Conservation (phyloP, 2,888 invertebrate genomes). For the Plagiodera versicolora region DNA sequence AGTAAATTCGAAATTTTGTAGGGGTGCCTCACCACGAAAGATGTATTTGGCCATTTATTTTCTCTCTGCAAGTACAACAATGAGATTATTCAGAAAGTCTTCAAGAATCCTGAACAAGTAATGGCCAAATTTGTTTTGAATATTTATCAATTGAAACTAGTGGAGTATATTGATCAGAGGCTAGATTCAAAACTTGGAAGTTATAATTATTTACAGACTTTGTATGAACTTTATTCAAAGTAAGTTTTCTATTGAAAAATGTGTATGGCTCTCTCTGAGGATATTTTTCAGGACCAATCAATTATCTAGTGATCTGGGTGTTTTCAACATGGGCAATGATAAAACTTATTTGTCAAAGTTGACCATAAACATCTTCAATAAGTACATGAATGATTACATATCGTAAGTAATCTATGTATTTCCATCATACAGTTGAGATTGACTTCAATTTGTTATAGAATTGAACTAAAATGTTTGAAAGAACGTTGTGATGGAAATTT, state of each 20-base stretch:
- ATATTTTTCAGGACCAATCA: conserved; percentile 66
- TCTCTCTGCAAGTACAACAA: conserved; percentile 88
- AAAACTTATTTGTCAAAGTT: conserved; percentile 76
- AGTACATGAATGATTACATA: conserved; percentile 77
- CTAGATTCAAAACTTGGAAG: conserved; percentile 80
- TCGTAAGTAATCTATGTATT: conserved; percentile 55
- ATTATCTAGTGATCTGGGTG: conserved; percentile 71
- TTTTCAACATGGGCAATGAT: conserved; percentile 78
- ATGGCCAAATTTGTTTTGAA: conserved; percentile 98
- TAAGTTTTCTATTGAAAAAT: conserved; percentile 53
- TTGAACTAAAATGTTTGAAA: conserved; percentile 77
- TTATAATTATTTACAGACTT: conserved; percentile 84
- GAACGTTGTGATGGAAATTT: conserved; percentile 76
- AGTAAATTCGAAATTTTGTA: conserved; percentile 53
- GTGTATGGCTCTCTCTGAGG: no score
- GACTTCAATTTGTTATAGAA: conserved; percentile 45
- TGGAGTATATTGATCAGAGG: conserved; percentile 82
- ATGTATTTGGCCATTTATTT: conserved; percentile 87
- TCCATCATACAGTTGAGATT: conserved; percentile 3
- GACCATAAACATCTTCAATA: conserved; percentile 78
- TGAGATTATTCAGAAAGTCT: conserved; percentile 83
- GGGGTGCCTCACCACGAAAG: conserved; percentile 83
- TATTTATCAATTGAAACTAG: conserved; percentile 87
- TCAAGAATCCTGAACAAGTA: conserved; percentile 93
- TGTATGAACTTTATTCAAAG: conserved; percentile 90